These are phyloP conservation scores for Xiphorhynchus erythropygius DNA, from an alignment of 2,797 vertebrate genomes.

Conservation along the genomic window DNA sequence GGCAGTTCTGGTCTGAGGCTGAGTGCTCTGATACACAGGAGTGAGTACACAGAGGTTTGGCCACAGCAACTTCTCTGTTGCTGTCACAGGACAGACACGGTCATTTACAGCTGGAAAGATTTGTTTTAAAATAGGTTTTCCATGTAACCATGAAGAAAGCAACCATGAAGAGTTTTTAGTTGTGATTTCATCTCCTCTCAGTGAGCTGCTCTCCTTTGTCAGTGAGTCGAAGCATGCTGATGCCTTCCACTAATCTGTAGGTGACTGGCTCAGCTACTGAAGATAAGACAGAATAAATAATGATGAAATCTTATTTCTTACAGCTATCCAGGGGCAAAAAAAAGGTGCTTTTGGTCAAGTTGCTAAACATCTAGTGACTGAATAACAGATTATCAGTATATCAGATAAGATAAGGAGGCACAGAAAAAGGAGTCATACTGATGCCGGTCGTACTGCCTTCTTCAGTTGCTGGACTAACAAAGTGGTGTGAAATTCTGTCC, in stretches of 20 bases:
- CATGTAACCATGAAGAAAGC: neutral
- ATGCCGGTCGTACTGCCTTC: neutral
- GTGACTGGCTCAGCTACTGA: neutral
- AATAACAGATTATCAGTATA: neutral
- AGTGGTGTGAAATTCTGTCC: neutral
- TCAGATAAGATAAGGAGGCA: conserved; percentile 29
- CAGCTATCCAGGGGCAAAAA: accelerated
- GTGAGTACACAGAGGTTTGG: neutral
- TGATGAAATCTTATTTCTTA: conserved; percentile 26
- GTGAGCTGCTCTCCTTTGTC: neutral
- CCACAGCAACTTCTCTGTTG: neutral
- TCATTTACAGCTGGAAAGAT: neutral
- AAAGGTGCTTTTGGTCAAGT: neutral
- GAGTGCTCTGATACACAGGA: accelerated
- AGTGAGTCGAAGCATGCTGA: neutral
- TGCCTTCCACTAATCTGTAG: neutral
- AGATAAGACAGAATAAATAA: conserved; percentile 53
- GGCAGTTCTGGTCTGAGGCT: neutral
- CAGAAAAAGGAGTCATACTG: neutral
- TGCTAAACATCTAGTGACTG: conserved; percentile 58
- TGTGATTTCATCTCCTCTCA: neutral
- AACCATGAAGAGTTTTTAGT: neutral
- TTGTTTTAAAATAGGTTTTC: neutral
- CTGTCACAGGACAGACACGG: neutral
- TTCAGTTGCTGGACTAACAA: accelerated